These are phyloP conservation scores for Poicephalus gulielmi DNA, from an alignment of 2,113 vertebrate genomes.

Conservation along the genomic window DNA sequence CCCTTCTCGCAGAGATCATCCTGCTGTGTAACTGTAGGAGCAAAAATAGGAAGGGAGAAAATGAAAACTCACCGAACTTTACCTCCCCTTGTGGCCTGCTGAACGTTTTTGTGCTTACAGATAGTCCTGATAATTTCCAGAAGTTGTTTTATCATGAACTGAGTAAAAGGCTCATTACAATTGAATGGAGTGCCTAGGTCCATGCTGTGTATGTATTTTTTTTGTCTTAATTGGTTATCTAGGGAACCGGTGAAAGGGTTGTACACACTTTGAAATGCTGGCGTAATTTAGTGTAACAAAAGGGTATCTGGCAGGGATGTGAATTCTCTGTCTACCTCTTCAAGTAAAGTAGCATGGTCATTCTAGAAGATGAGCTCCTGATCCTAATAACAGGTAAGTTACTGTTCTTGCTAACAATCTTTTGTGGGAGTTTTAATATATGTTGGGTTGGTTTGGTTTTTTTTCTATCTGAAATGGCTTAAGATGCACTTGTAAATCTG, in stretches of 20 bases:
- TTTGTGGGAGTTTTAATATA: accelerated
- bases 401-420: not conserved
- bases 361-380: not conserved
- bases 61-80: not conserved
- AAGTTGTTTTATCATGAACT: not conserved
- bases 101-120: not conserved
- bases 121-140: not conserved
- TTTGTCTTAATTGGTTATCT: not conserved
- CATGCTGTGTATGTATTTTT: not conserved
- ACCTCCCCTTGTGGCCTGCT: not conserved
- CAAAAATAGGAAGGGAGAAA: not conserved
- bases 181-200: not conserved
- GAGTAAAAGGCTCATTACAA: not conserved
- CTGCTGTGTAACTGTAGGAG: not conserved
- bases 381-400: not conserved
- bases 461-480: not conserved
- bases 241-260: not conserved
- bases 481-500: not conserved
- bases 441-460: not conserved
- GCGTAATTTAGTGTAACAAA: not conserved
- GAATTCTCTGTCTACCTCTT: not conserved
- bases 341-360: not conserved
- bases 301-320: not conserved
- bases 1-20: not conserved
- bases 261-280: not conserved